Evolutionary conservation across 2,113 vertebrate species (phyloP).

Genomic region (Sander lucioperca): DNA sequence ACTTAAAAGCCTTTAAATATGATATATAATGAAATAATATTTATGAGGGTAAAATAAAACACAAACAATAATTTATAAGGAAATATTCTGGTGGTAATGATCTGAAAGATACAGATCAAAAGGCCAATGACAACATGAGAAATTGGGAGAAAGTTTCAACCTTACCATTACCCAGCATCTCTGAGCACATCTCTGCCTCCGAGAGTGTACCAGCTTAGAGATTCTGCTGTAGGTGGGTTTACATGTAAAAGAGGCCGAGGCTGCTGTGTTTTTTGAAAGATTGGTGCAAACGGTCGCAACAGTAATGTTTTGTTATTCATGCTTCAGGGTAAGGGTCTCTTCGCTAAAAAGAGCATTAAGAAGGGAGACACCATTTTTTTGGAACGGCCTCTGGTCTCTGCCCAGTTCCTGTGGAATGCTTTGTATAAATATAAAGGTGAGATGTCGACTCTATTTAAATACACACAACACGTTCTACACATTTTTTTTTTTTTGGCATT

Average conservation of each 20-base stretch:
- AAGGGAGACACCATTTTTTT: conserved; percentile 93
- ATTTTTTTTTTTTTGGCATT: background rate
- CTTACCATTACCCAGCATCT: background rate
- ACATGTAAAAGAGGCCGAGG: background rate
- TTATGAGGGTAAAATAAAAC: background rate
- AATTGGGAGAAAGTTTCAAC: background rate
- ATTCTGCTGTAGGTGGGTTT: background rate
- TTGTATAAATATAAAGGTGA: conserved; percentile 96
- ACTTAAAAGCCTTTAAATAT: background rate
- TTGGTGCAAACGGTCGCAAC: background rate
- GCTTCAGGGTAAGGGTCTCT: conserved; percentile 93
- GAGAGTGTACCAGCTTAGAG: background rate
- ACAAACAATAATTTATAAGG: background rate
- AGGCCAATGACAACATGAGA: background rate
- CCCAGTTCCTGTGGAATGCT: conserved; percentile 97
- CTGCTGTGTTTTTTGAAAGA: background rate
- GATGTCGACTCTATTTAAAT: background rate
- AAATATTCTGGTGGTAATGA: background rate
- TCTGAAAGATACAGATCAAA: background rate
- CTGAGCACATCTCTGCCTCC: background rate
- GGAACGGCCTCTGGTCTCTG: conserved; percentile 91
- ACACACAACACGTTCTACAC: background rate
- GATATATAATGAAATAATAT: background rate
- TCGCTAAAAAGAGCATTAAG: conserved; percentile 89
- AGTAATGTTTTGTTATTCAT: background rate